These are phyloP conservation scores for Drosophila mayri DNA, from an alignment of 1,140 invertebrate genomes.

Conservation along the genomic window DNA sequence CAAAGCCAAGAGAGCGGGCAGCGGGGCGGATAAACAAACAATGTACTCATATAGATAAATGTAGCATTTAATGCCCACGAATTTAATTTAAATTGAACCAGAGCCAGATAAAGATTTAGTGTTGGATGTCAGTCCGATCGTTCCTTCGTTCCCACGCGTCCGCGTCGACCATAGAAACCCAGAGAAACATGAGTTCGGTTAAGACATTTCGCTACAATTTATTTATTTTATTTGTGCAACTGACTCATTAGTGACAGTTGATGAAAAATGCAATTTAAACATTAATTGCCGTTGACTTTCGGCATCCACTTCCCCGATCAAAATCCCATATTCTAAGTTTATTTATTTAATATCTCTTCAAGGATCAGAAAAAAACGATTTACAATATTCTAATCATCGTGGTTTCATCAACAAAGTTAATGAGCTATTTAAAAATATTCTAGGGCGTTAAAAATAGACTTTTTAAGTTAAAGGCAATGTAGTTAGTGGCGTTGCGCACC, in stretches of 20 bases:
- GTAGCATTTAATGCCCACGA: constrained; percentile 62
- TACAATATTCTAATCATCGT: constrained; percentile 6
- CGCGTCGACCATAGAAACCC: neutral
- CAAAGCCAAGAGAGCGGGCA: constrained; percentile 25
- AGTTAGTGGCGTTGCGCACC: neutral
- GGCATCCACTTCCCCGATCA: constrained; percentile 9
- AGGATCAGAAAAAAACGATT: neutral
- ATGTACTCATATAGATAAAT: constrained; percentile 63
- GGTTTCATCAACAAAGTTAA: constrained; percentile 15
- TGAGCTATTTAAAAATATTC: constrained; percentile 6
- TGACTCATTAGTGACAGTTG: constrained; percentile 66
- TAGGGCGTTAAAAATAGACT: constrained; percentile 7
- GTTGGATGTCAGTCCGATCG: constrained; percentile 34
- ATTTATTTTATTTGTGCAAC: constrained; percentile 55
- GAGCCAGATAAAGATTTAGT: constrained; percentile 58
- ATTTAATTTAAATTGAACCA: constrained; percentile 66
- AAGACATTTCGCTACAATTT: constrained; percentile 22
- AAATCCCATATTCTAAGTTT: neutral
- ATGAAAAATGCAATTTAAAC: constrained; percentile 62
- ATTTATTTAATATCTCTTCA: constrained; percentile 4
- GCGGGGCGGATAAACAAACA: constrained; percentile 44
- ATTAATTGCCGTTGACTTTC: constrained; percentile 56
- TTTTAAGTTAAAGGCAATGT: neutral
- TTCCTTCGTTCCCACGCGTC: constrained; percentile 16
- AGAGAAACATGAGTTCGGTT: constrained; percentile 31